Evolutionary conservation across 2,113 vertebrate species (phyloP).

Genomic region (Romanogobio albipinnatus): DNA sequence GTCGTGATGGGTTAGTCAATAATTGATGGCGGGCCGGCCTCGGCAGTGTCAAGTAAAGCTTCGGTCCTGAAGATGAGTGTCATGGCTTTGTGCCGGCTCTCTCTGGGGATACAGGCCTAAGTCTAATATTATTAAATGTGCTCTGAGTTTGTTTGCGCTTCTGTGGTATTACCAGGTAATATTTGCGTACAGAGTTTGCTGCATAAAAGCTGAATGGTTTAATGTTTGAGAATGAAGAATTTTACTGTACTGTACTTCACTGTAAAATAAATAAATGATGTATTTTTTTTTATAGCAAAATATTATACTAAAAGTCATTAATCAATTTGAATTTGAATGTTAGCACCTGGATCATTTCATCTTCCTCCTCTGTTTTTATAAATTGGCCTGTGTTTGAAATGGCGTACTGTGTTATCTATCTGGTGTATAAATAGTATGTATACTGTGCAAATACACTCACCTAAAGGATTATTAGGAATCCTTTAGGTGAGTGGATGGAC

Average conservation of each 20-base stretch:
- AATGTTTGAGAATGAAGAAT: neutral
- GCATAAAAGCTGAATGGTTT: neutral
- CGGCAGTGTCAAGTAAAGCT: constrained; percentile 30
- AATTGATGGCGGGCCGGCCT: constrained; percentile 40
- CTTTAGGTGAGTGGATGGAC: no score
- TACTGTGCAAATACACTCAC: no score
- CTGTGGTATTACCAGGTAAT: constrained; percentile 18
- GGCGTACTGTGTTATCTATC: neutral
- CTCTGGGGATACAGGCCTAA: neutral
- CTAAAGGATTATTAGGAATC: no score
- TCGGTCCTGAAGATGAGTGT: neutral
- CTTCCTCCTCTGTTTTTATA: neutral
- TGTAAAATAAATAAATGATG: no score
- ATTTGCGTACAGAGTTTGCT: neutral
- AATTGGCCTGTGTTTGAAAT: neutral
- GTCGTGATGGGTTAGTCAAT: constrained; percentile 38
- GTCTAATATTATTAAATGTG: constrained; percentile 28
- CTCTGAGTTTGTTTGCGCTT: neutral
- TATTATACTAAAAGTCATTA: no score
- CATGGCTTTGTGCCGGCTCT: constrained; percentile 15
- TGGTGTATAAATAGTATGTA: no score
- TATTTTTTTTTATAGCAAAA: no score
- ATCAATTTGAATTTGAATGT: neutral
- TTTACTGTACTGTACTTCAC: no score
- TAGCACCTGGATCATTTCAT: neutral